Evolutionary conservation across 1,140 invertebrate genomes (phyloP).

Genomic region (Wasmannia auropunctata): DNA sequence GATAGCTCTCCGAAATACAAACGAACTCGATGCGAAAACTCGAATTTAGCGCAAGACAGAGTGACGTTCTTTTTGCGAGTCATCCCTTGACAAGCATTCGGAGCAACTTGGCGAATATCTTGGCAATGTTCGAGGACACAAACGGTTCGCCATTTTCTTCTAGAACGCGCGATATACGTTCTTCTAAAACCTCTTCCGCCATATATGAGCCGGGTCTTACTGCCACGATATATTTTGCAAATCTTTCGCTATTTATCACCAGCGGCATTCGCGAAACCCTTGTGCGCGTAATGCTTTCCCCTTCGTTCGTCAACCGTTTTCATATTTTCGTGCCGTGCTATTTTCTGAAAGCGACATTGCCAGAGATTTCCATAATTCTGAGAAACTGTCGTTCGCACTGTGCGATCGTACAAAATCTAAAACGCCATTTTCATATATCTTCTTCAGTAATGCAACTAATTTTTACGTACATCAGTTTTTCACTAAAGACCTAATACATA

Average conservation of each 20-base stretch:
- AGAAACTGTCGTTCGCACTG: constrained; percentile 56
- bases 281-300: constrained; percentile 62
- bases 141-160: constrained; percentile 58
- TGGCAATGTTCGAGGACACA: constrained; percentile 59
- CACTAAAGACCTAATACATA: neutral
- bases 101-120: constrained; percentile 56
- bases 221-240: constrained; percentile 72
- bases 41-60: constrained; percentile 28
- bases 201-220: constrained; percentile 63
- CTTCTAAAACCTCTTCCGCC: constrained; percentile 62
- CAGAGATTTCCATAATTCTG: constrained; percentile 68
- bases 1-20: neutral
- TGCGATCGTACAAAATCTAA: constrained; percentile 55
- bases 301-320: constrained; percentile 65
- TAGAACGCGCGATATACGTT: constrained; percentile 50
- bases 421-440: constrained; percentile 16
- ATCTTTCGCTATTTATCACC: constrained; percentile 75
- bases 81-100: constrained; percentile 45
- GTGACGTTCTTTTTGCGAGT: constrained; percentile 20
- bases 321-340: constrained; percentile 66
- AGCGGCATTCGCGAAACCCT: constrained; percentile 42
- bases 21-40: constrained; percentile 6
- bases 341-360: constrained; percentile 66
- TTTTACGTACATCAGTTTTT: neutral
- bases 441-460: constrained; percentile 4